phyloP scores from a whole-genome alignment of 1,140 invertebrate species.

The Teleogryllus occipitalis region DNA sequence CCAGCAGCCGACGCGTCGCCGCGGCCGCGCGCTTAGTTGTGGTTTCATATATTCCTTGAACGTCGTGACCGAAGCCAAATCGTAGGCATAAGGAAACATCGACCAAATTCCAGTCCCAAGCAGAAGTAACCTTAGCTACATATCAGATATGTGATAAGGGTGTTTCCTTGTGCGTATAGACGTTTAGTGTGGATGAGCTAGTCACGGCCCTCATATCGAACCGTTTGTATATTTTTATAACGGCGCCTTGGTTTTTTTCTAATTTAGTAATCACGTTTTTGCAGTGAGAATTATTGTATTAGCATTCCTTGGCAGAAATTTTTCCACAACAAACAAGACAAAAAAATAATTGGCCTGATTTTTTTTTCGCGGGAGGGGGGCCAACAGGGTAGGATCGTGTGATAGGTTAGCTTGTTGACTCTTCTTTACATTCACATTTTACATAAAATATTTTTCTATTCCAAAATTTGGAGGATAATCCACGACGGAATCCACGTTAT shows the following conservation, averaged over 20 bases:
- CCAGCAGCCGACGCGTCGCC: no score
- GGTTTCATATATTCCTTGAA: neutral
- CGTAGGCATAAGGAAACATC: neutral
- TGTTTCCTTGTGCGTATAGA: neutral
- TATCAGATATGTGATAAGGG: neutral
- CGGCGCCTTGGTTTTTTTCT: neutral
- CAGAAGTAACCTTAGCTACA: neutral
- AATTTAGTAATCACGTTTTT: neutral
- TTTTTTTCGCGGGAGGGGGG: neutral
- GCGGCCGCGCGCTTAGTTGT: neutral
- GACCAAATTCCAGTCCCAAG: neutral
- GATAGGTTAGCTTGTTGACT: neutral
- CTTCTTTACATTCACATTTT: neutral
- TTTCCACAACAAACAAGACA: no score
- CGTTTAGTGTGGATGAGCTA: neutral
- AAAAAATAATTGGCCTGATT: neutral
- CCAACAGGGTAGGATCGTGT: neutral
- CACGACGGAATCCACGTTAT: neutral
- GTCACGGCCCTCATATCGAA: conserved; percentile 3
- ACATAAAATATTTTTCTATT: neutral
- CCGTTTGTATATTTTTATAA: neutral
- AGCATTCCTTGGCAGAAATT: neutral
- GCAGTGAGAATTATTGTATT: neutral
- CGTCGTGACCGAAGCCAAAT: neutral
- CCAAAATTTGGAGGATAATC: neutral